phyloP scores from a whole-genome alignment of 2,797 vertebrate species.

The Urocyon cinereoargenteus region DNA sequence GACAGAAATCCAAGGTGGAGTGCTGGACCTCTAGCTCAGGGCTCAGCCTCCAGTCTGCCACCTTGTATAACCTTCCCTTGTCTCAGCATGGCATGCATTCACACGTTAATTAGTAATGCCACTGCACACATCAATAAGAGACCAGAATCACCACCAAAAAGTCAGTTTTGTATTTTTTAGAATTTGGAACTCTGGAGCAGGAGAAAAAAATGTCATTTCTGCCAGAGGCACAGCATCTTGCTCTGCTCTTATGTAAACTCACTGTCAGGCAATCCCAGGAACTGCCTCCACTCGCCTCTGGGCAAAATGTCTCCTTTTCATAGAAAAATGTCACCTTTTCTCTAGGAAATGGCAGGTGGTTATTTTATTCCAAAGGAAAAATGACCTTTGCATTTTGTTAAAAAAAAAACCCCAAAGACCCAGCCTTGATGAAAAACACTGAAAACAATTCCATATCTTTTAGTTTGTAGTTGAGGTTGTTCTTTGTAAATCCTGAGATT shows the following conservation, averaged over 20 bases:
- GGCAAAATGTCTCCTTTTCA: conserved; percentile 82
- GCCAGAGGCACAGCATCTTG: conserved; percentile 43
- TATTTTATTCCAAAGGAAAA: conserved; percentile 69
- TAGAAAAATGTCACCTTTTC: conserved; percentile 82
- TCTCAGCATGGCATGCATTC: neutral
- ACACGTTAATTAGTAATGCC: conserved; percentile 33
- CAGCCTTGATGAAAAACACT: conserved; percentile 48
- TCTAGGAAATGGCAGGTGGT: conserved; percentile 75
- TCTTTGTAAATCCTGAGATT: conserved; percentile 61
- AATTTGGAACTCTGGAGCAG: conserved; percentile 57
- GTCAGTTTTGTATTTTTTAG: conserved; percentile 21
- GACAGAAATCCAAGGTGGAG: neutral
- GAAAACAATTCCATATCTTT: conserved; percentile 13
- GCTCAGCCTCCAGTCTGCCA: neutral
- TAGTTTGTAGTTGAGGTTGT: conserved; percentile 37
- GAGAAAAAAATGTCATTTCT: conserved; percentile 59
- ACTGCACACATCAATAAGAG: neutral
- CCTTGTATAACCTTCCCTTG: neutral
- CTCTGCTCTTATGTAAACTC: conserved; percentile 67
- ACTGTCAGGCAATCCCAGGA: conserved; percentile 67
- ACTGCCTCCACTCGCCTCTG: conserved; percentile 58
- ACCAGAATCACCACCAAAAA: neutral
- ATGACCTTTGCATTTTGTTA: conserved; percentile 81
- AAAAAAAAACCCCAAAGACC: conserved; percentile 53
- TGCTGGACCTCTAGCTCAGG: neutral